phyloP scores from a whole-genome alignment of 1,140 invertebrate species.

The Drosophila trapezifrons region DNA sequence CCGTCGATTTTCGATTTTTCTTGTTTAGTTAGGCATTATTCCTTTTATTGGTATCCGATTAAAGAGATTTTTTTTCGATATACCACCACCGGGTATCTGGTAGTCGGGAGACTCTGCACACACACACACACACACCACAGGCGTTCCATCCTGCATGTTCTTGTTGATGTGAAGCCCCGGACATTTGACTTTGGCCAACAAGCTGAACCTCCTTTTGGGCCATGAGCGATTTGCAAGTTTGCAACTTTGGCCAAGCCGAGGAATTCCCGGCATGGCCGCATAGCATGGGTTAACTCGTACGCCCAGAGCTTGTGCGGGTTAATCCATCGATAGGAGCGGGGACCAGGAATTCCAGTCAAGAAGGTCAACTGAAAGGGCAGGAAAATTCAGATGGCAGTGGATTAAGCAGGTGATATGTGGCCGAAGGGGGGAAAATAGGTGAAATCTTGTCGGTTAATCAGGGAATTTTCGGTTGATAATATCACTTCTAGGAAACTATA shows the following conservation, averaged over 20 bases:
- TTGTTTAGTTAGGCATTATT: too few relatives aligned
- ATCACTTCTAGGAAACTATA: background rate
- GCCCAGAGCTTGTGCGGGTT: constrained; percentile 9
- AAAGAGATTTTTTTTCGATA: too few relatives aligned
- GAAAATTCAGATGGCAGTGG: constrained; percentile 10
- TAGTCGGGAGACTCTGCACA: background rate
- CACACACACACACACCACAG: too few relatives aligned
- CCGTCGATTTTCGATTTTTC: too few relatives aligned
- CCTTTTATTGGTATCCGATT: too few relatives aligned
- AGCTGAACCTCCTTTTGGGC: constrained; percentile 15
- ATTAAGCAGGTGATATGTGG: constrained; percentile 17
- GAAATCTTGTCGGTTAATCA: background rate
- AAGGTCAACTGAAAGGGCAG: constrained; percentile 3
- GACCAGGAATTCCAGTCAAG: constrained; percentile 7
- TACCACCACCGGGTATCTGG: background rate
- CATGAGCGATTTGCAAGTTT: constrained; percentile 49
- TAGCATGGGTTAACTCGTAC: constrained; percentile 33
- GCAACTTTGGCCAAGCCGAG: constrained; percentile 20
- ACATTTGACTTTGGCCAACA: constrained; percentile 48
- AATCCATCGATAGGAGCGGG: constrained; percentile 30
- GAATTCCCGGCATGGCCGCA: constrained; percentile 30
- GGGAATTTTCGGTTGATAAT: too few relatives aligned
- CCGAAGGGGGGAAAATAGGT: too few relatives aligned
- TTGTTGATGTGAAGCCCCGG: constrained; percentile 42
- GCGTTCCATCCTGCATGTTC: constrained; percentile 16